Evolutionary conservation across 2,888 invertebrate species (phyloP).

Genomic region (Epinotia ramella): DNA sequence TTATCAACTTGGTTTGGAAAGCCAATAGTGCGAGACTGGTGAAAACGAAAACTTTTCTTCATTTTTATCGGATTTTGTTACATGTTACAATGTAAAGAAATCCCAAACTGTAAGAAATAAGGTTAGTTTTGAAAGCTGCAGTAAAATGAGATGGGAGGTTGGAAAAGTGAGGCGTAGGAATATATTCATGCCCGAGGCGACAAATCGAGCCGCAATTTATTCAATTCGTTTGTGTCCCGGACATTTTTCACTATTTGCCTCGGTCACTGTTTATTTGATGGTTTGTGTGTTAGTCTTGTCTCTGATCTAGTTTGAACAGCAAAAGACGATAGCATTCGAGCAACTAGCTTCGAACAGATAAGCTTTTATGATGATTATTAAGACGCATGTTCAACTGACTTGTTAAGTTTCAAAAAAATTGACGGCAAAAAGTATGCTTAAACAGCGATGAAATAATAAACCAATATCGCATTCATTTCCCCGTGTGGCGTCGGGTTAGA

Average conservation of each 20-base stretch:
- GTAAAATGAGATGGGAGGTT: neutral
- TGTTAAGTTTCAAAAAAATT: too few species aligned
- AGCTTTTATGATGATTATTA: too few species aligned
- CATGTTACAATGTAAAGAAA: neutral
- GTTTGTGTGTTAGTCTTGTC: constrained; percentile 20
- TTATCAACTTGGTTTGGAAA: constrained; percentile 28
- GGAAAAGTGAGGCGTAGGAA: constrained; percentile 5
- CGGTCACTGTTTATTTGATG: constrained; percentile 36
- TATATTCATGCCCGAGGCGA: constrained; percentile 39
- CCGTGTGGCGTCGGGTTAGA: too few species aligned
- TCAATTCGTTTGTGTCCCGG: constrained; percentile 39
- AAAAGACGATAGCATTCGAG: neutral
- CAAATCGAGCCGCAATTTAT: constrained; percentile 40
- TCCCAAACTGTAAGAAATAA: too few species aligned
- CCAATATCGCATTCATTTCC: too few species aligned
- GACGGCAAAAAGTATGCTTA: too few species aligned
- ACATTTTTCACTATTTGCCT: constrained; percentile 42
- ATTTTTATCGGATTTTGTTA: neutral
- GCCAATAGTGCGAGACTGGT: constrained; percentile 15
- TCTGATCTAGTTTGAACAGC: constrained; percentile 16
- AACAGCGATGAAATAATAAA: too few species aligned
- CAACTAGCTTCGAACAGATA: neutral
- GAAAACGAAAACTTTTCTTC: neutral
- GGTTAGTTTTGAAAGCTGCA: neutral
- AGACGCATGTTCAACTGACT: too few species aligned